Percentiles rank a stretch among this genome's conserved stretches.
Conservation (phyloP, 2,888 invertebrate species). For the Trileptium ribeirensis region DNA sequence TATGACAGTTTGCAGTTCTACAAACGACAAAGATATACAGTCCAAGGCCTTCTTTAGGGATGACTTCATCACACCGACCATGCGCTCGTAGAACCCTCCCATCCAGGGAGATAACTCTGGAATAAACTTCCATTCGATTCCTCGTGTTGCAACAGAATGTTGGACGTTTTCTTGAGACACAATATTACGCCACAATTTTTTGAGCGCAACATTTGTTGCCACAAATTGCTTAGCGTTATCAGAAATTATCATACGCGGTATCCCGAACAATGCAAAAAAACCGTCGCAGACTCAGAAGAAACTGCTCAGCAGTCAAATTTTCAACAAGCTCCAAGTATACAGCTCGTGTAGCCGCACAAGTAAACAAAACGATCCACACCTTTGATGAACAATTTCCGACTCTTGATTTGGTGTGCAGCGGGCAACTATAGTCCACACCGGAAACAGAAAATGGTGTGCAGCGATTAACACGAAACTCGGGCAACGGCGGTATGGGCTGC, state of each 20-base stretch:
- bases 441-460: background rate
- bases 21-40: background rate
- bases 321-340: conserved; percentile 15
- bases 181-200: conserved; percentile 35
- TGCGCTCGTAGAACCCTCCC: background rate
- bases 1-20: conserved; percentile 5
- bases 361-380: conserved; percentile 23
- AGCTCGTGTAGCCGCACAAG: conserved; percentile 17
- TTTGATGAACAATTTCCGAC: background rate
- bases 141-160: background rate
- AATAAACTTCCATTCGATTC: background rate
- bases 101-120: background rate
- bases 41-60: background rate
- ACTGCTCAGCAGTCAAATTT: conserved; percentile 43
- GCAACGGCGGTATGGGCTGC: background rate
- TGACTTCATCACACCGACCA: background rate
- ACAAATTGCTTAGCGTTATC: conserved; percentile 53
- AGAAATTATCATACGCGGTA: conserved; percentile 45
- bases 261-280: conserved; percentile 42
- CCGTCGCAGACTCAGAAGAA: conserved; percentile 45
- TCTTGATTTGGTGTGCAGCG: background rate
- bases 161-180: background rate
- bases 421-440: conserved; percentile 1
- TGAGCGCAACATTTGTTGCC: background rate
- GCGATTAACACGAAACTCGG: background rate